Base-by-base conservation (phyloP, 2,888 invertebrate genomes). In the Conistra vaccinii region DNA sequence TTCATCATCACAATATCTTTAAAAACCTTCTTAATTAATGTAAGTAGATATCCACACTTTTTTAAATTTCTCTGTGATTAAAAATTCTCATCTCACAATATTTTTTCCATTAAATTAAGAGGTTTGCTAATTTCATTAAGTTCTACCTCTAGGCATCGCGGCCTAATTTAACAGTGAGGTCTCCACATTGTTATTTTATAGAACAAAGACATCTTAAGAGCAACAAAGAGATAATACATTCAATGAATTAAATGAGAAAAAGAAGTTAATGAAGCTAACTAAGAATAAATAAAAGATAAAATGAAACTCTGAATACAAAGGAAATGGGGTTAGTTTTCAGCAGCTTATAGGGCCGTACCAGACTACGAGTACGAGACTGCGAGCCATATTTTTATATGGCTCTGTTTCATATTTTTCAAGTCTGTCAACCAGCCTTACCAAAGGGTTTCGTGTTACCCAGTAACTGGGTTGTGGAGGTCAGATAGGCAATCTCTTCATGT, bases 71-170 rank as follows among this genome's bases (percentile, higher is more conserved):
- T 23, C 35, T 39, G 53, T 55, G 81, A 75, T 75, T 65, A 75
- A 81, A 48, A 48, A 9, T 20, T 74, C 69, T 67, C 67, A 67
- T 65, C 57, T 83, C 61, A 51, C 20, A 72, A 66, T 81, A 65
- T 63, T 73, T 73, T 73, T 81, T 74, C 51, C 69, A 74, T 68
- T 70, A 71, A 68, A 73, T 81, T 77, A 82, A 69, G 45, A 82
- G 77, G 65, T 58, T 69, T 68, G 65, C 23, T 74, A 65, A 78
- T 78, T 78, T 81, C 60, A 66, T 78, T 60, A 78, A 32, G 17
- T 55, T 39, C 9, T 32, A 39, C 45, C 53, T 58, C 42, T 3
- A 26, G 60, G 32, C 32, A 23, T 32, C 12, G 58, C 20, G 53
- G 75, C 6, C 53, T 53, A 53, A 39, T 51, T 53, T 39, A 53